Evolutionary conservation across 2,113 vertebrate species (phyloP).

Genomic region (Leucosticte australis): DNA sequence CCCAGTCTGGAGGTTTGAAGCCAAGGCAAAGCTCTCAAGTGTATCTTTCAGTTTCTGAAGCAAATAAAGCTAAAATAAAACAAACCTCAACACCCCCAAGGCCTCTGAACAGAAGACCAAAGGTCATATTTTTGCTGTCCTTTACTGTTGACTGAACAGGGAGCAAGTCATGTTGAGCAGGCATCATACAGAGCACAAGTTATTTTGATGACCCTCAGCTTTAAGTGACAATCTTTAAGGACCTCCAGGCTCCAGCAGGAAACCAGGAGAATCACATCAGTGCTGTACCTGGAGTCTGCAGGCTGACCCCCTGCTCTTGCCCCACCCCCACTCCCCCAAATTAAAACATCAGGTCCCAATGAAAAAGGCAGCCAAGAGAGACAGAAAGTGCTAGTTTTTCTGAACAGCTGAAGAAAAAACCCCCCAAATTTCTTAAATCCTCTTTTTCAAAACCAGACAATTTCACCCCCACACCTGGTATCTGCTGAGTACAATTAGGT

Average conservation of each 20-base stretch:
- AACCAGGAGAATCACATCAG: background rate
- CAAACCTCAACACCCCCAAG: background rate
- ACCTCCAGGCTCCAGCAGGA: background rate
- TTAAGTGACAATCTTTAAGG: background rate
- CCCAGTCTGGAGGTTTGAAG: background rate
- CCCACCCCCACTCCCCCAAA: rapidly evolving
- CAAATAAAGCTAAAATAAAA: background rate
- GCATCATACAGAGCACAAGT: background rate
- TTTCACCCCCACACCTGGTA: background rate
- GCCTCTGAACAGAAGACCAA: background rate
- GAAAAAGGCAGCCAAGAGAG: background rate
- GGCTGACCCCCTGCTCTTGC: background rate
- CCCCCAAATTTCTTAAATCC: rapidly evolving
- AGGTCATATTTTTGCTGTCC: background rate
- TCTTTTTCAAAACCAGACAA: background rate
- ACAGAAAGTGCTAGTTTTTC: background rate
- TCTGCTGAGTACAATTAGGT: background rate
- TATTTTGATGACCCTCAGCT: background rate
- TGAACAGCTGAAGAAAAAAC: background rate
- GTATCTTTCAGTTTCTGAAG: background rate
- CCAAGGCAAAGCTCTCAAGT: background rate
- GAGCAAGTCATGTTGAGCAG: background rate
- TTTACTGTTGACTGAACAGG: background rate
- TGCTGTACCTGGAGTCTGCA: background rate
- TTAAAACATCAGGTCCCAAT: background rate